These are phyloP conservation scores for Carettochelys insculpta DNA, from an alignment of 2,113 vertebrate genomes.

Conservation along the genomic window DNA sequence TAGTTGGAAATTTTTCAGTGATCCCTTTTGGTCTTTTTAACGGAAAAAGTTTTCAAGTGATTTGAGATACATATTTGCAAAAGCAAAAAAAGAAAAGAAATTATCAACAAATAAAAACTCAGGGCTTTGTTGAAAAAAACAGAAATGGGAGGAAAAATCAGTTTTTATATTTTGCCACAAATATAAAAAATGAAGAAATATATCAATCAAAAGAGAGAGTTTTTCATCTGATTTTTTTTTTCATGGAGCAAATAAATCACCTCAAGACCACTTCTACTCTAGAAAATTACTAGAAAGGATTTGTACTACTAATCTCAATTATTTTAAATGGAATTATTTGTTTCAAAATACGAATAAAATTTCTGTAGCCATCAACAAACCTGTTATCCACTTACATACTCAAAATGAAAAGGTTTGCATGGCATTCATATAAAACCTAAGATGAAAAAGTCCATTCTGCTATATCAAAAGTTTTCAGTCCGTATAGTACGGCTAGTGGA, in stretches of 20 bases:
- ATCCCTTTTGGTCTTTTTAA: too few species aligned
- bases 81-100: too few species aligned
- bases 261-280: not conserved
- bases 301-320: conserved; percentile 17
- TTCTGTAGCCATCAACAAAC: conserved; percentile 29
- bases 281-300: conserved; percentile 24
- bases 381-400: not conserved
- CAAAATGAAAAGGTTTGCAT: not conserved
- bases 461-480: not conserved
- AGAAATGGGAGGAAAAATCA: not conserved
- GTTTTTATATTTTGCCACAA: not conserved
- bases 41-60: not conserved
- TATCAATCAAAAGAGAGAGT: not conserved
- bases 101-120: too few species aligned
- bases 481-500: not conserved
- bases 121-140: not conserved
- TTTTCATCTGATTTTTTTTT: not conserved
- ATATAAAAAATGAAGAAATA: not conserved
- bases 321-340: conserved; percentile 50
- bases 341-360: conserved; percentile 47
- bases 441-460: conserved; percentile 25
- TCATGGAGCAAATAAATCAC: not conserved
- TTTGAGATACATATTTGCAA: too few species aligned
- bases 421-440: conserved; percentile 28
- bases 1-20: not conserved